Base-by-base conservation (phyloP, 2,113 vertebrate species). In the Ptilonorhynchus violaceus region DNA sequence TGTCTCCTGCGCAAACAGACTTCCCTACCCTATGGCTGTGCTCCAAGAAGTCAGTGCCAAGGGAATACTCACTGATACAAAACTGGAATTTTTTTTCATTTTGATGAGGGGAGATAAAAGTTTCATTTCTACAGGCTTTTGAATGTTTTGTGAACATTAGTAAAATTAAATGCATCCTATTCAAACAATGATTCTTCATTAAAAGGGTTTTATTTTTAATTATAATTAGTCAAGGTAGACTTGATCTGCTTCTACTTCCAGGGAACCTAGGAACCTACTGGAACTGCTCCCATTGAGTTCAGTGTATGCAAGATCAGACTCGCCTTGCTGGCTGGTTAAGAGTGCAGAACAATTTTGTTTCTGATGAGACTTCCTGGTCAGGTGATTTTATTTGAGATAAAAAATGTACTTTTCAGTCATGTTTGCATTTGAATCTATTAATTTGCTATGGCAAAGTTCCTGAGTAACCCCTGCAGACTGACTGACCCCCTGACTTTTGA, bases 401-500 rank as follows among this genome's bases (percentile, higher is more conserved):
- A 81, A 79, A 44, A 12, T 22, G 8, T 81, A 42, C 42, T 77
- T 89, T 63, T 18, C 41, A 64, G 35, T 79, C 7, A 52, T 19
- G 8, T 76, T 95, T 84, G 41, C 31, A 68, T 77, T 78, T 80
- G 28, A 31, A 72, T 73, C 27, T 53, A 59, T 44, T 81, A 56
- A 59, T 88, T 91, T 67, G 18, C 30, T 73, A 60, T 64, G 53
- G 35, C 30, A 53, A 88, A 91, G 35, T 74, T 88, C 27, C 24
- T 42, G 60, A 70, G 23, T 46, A 83, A 37, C 11, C 4, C 8
- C 39, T 76, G 37, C 41, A 90, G 66, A 50, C 88, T 93, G 47
- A 28, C 17, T 39, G 46, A 60, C 33, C 55, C 23, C 47, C 47
- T 77, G 93, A 96, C 83, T 46, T 94, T 81, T 96, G 79, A 83